phyloP scores from a whole-genome alignment of 2,888 invertebrate species.

The Nasonovia ribisnigri region DNA sequence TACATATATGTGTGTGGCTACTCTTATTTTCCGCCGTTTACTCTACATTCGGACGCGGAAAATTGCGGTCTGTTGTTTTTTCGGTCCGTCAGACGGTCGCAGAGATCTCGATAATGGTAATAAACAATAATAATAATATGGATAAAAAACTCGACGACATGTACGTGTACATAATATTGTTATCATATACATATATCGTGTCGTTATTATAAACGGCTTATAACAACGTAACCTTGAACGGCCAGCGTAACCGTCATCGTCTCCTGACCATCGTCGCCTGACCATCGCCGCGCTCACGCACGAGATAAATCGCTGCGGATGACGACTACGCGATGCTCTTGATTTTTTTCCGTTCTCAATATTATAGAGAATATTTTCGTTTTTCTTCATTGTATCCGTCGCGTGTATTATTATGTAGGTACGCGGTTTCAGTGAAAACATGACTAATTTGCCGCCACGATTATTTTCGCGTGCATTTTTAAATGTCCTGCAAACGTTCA shows the following conservation, averaged over 20 bases:
- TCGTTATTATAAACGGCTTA: neutral
- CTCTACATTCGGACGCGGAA: conserved; percentile 42
- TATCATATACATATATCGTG: neutral
- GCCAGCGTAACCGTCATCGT: conserved; percentile 32
- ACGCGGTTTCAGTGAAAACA: conserved; percentile 58
- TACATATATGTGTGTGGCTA: neutral
- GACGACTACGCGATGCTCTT: conserved; percentile 1
- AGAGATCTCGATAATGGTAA: neutral
- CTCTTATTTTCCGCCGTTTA: conserved; percentile 54
- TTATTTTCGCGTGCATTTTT: conserved; percentile 17
- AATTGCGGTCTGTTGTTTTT: neutral
- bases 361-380: conserved; percentile 9
- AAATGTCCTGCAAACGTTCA: neutral
- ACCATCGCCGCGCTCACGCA: neutral
- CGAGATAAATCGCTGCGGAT: neutral
- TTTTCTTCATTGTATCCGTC: conserved; percentile 37
- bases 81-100: conserved; percentile 1
- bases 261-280: neutral
- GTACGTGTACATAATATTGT: neutral
- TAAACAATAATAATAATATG: neutral
- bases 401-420: neutral
- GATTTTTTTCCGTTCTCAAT: conserved; percentile 16
- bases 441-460: conserved; percentile 61
- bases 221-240: conserved; percentile 32
- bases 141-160: neutral